Conservation (phyloP, 2,888 invertebrate species). For the Ophraella communa region DNA sequence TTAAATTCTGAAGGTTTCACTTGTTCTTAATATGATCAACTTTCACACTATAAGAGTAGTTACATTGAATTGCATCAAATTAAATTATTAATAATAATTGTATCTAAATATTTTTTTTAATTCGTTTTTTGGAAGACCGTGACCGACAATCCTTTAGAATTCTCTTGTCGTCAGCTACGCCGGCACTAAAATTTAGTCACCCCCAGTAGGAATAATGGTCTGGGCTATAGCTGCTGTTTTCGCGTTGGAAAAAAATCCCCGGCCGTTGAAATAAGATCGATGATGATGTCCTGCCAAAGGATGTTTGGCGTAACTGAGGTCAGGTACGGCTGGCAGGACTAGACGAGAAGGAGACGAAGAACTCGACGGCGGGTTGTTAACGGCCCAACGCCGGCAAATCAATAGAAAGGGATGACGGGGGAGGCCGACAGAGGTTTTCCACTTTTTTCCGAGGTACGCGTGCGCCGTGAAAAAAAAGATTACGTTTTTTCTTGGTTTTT, state of each 20-base stretch:
- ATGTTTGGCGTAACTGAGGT: constrained; percentile 57
- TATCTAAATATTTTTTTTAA: not conserved
- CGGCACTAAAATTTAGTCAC: not conserved
- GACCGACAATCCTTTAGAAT: constrained; percentile 21
- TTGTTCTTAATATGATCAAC: too few species aligned
- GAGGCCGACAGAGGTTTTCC: constrained; percentile 32
- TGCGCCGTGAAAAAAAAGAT: constrained; percentile 42
- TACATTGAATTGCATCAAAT: too few species aligned
- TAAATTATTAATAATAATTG: too few species aligned
- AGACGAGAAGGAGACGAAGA: constrained; percentile 42
- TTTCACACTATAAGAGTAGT: too few species aligned
- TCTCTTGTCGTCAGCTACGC: constrained; percentile 9
- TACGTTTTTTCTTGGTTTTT: constrained; percentile 41
- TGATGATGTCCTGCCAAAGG: constrained; percentile 56
- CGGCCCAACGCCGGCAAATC: constrained; percentile 48
- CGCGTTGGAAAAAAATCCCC: constrained; percentile 25
- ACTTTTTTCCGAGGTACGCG: constrained; percentile 41
- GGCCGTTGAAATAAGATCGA: constrained; percentile 25
- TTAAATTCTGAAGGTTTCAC: too few species aligned
- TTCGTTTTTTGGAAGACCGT: not conserved
- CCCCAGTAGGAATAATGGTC: constrained; percentile 5
- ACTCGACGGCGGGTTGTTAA: constrained; percentile 24
- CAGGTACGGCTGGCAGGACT: constrained; percentile 48
- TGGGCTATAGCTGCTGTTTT: not conserved
- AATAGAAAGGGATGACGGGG: constrained; percentile 53